Percentiles rank a stretch among this genome's conserved stretches.
Evolutionary conservation across 2,113 vertebrate genomes (phyloP).

Genomic region (Maccullochella peelii): DNA sequence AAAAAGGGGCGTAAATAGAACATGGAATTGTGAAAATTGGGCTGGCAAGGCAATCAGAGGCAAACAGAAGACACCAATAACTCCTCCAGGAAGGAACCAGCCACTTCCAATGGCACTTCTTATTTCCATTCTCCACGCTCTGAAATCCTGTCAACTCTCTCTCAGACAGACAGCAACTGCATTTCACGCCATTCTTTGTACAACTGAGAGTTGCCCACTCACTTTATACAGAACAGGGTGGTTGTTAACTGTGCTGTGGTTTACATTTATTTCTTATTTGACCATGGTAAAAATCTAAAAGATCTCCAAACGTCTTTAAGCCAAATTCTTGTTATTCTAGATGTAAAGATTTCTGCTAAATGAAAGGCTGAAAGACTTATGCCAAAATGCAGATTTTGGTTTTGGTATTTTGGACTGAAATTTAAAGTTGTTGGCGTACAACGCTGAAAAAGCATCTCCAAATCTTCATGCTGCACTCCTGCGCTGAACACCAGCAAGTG

Average conservation of each 20-base stretch:
- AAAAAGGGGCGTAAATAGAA: conserved; percentile 72
- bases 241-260: conserved; percentile 20
- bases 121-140: conserved; percentile 78
- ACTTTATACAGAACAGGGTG: conserved; percentile 45
- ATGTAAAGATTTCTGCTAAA: neutral
- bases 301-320: neutral
- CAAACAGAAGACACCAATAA: conserved; percentile 73
- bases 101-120: conserved; percentile 73
- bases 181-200: conserved; percentile 78
- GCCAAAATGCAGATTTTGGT: neutral
- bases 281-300: neutral
- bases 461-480: neutral
- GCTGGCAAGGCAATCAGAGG: conserved; percentile 67
- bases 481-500: neutral
- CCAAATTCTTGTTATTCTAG: neutral
- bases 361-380: neutral
- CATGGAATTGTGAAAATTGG: conserved; percentile 72
- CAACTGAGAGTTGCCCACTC: conserved; percentile 65
- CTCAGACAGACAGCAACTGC: conserved; percentile 74
- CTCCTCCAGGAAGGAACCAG: conserved; percentile 68
- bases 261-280: neutral
- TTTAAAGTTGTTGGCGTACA: neutral
- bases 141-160: conserved; percentile 81
- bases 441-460: neutral
- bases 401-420: neutral